A percentile compares a stretch with the other conserved stretches of the same genome.
Evolutionary conservation across 2,888 invertebrate genomes (phyloP).

Genomic region (Chelonus formosanus): DNA sequence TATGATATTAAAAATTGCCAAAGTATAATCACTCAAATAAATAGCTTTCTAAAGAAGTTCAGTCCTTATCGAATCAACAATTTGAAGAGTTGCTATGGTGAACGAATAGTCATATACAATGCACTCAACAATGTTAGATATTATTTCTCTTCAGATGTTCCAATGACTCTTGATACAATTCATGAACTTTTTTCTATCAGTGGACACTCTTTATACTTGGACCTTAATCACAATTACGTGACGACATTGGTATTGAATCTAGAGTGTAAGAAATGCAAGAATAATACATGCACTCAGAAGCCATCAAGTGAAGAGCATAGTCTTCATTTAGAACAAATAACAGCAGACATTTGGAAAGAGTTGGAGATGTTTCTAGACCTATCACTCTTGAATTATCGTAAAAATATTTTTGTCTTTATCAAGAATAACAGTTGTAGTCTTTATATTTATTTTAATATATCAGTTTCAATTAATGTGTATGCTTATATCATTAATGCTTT

Average conservation of each 20-base stretch:
- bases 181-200: neutral
- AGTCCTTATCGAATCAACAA: neutral
- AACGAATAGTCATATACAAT: neutral
- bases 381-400: neutral
- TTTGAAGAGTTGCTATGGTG: neutral
- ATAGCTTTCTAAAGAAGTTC: neutral
- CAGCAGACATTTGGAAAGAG: neutral
- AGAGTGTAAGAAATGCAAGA: neutral
- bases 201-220: neutral
- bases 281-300: neutral
- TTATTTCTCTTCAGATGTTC: neutral
- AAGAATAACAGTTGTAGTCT: neutral
- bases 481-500: neutral
- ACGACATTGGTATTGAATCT: neutral
- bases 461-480: constrained; percentile 2
- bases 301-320: neutral
- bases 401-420: neutral
- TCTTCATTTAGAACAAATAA: neutral
- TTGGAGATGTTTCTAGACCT: neutral
- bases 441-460: constrained; percentile 3
- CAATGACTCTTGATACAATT: neutral
- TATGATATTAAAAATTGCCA: too few relatives aligned
- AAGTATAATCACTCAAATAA: neutral
- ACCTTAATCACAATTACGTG: constrained; percentile 1
- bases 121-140: neutral